These are phyloP conservation scores for Orchesella cincta DNA, from an alignment of 1,140 invertebrate species.

Conservation along the genomic window DNA sequence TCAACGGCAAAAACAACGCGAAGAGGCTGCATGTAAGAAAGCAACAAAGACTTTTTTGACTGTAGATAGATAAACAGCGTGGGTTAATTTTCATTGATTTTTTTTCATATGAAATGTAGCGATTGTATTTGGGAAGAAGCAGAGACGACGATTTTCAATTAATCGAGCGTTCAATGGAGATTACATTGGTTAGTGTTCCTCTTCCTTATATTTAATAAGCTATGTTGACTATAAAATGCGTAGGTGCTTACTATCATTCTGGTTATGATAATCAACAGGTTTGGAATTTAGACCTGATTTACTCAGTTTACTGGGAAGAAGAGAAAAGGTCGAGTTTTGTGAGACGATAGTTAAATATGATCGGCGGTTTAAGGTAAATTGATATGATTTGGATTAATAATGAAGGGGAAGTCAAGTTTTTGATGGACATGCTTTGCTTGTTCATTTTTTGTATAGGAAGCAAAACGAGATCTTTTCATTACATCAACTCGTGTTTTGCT, in stretches of 20 bases:
- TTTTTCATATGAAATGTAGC: conserved; percentile 59
- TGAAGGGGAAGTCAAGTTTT: background rate
- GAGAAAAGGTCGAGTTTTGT: conserved; percentile 72
- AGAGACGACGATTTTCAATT: conserved; percentile 66
- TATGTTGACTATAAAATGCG: too few species aligned
- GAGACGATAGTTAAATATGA: conserved; percentile 72
- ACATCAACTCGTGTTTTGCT: conserved; percentile 66
- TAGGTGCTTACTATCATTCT: too few species aligned
- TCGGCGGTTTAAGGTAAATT: conserved; percentile 67
- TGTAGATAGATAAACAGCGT: background rate
- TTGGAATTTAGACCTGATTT: conserved; percentile 66
- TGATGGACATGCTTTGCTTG: conserved; percentile 32
- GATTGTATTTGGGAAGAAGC: conserved; percentile 69
- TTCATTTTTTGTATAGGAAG: conserved; percentile 54
- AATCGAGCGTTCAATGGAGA: conserved; percentile 75
- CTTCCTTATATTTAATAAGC: background rate
- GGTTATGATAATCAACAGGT: conserved; percentile 54
- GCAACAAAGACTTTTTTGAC: background rate
- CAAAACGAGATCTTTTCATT: conserved; percentile 69
- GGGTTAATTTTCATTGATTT: too few species aligned
- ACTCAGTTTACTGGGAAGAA: conserved; percentile 63
- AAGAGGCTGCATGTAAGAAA: conserved; percentile 63
- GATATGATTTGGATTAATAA: background rate
- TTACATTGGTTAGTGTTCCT: conserved; percentile 63
- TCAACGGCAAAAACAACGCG: conserved; percentile 64